A percentile compares a stretch with the other conserved stretches of the same genome.
Evolutionary conservation across 2,797 vertebrate species (phyloP).

Genomic region (Clarias fuscus): DNA sequence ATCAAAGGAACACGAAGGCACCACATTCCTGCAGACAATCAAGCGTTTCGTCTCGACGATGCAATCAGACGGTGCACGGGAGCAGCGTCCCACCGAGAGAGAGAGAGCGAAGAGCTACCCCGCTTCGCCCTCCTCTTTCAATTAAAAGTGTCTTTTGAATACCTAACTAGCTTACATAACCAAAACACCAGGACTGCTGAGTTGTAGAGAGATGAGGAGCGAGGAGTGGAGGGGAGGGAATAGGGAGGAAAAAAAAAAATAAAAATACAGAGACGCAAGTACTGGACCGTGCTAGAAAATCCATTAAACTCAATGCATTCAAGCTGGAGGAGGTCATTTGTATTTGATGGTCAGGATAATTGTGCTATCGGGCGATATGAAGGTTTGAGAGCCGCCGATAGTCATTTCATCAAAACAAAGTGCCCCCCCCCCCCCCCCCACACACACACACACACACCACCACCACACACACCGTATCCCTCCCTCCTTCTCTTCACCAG

Average conservation of each 20-base stretch:
- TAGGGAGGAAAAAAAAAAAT: background rate
- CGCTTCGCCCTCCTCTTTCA: constrained; percentile 37
- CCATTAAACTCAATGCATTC: constrained; percentile 66
- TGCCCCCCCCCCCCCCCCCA: background rate
- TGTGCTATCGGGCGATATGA: constrained; percentile 54
- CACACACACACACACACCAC: background rate
- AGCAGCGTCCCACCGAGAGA: constrained; percentile 22
- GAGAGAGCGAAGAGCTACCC: constrained; percentile 10
- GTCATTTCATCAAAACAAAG: constrained; percentile 49
- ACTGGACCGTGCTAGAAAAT: constrained; percentile 62
- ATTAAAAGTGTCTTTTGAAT: constrained; percentile 54
- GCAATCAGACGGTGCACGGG: constrained; percentile 32
- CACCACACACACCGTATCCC: background rate
- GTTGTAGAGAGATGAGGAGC: constrained; percentile 9
- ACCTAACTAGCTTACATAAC: constrained; percentile 63
- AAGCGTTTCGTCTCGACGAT: constrained; percentile 27
- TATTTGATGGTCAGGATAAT: constrained; percentile 62
- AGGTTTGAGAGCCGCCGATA: constrained; percentile 34
- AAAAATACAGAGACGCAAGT: constrained; percentile 59
- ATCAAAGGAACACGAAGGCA: constrained; percentile 35
- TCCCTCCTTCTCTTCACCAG: background rate
- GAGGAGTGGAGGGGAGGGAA: background rate
- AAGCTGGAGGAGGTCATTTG: constrained; percentile 64
- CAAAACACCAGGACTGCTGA: constrained; percentile 53
- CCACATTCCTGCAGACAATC: constrained; percentile 34